Evolutionary conservation across 2,888 invertebrate species (phyloP).

Genomic region (Gymnosoma rotundatum): DNA sequence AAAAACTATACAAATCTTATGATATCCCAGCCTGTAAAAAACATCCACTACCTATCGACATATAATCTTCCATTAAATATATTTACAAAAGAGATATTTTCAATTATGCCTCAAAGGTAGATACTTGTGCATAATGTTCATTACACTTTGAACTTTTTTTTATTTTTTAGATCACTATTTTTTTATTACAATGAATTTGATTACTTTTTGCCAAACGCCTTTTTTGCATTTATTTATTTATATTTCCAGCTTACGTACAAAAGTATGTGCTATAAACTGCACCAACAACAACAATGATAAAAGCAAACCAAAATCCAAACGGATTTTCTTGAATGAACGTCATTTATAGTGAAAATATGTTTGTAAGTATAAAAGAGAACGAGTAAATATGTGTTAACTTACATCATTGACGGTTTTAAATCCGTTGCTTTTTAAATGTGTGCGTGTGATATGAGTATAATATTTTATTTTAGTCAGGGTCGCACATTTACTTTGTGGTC

Average conservation of each 20-base stretch:
- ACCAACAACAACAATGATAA: conserved; percentile 5
- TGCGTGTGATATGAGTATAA: neutral
- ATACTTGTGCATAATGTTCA: conserved; percentile 13
- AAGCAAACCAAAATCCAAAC: neutral
- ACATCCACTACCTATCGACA: too few species aligned
- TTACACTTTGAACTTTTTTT: conserved; percentile 44
- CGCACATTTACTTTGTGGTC: conserved; percentile 62
- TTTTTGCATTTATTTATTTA: neutral
- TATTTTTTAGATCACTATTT: neutral
- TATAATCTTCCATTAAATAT: too few species aligned
- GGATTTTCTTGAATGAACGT: conserved; percentile 11
- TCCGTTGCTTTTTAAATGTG: conserved; percentile 2
- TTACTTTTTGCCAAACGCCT: conserved; percentile 13
- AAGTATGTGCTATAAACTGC: neutral
- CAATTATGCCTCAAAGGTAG: too few species aligned
- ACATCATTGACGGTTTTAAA: conserved; percentile 44
- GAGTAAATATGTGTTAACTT: conserved; percentile 5
- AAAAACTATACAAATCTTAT: too few species aligned
- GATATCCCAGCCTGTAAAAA: too few species aligned
- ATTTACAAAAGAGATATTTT: too few species aligned
- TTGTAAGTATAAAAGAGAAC: neutral
- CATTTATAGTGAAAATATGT: neutral
- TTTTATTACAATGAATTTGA: conserved; percentile 1
- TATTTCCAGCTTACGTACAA: neutral
- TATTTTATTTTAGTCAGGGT: conserved; percentile 58